Conservation (phyloP, 2,888 invertebrate species). For the Drosophila anomelani region DNA sequence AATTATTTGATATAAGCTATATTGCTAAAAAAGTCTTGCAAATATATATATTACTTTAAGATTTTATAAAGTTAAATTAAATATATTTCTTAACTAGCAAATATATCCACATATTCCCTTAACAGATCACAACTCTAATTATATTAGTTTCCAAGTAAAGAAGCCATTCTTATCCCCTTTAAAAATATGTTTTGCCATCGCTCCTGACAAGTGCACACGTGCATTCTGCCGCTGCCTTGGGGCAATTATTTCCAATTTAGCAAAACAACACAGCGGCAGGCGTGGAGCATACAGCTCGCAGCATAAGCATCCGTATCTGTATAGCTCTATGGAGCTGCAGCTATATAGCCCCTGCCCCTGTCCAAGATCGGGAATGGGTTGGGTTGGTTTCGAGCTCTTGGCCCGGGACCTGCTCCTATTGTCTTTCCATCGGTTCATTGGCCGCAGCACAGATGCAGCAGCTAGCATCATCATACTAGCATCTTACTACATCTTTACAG, state of each 20-base stretch:
- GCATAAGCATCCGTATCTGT: slow-evolving; percentile 27
- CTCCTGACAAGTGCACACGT: slow-evolving; percentile 62
- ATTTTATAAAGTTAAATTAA: background rate
- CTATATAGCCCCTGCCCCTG: slow-evolving; percentile 17
- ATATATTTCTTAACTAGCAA: no score
- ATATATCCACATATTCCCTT: background rate
- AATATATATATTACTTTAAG: background rate
- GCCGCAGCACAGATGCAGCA: slow-evolving; percentile 52
- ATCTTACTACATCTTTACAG: slow-evolving; percentile 19
- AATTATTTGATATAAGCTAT: background rate
- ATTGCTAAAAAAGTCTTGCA: background rate
- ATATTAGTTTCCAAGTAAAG: background rate
- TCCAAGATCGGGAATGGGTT: slow-evolving; percentile 26
- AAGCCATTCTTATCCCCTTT: background rate
- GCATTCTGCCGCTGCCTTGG: slow-evolving; percentile 64
- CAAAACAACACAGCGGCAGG: slow-evolving; percentile 68
- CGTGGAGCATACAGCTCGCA: slow-evolving; percentile 26
- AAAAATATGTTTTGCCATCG: slow-evolving; percentile 21
- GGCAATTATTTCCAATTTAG: slow-evolving; percentile 81
- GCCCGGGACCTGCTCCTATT: slow-evolving; percentile 62
- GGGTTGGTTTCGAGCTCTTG: background rate
- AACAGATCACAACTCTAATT: background rate
- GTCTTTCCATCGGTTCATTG: slow-evolving; percentile 75
- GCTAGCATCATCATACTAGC: slow-evolving; percentile 36
- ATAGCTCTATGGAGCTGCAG: background rate